Base-by-base conservation (phyloP, 2,113 vertebrate genomes). In the Tachysurus vachellii region DNA sequence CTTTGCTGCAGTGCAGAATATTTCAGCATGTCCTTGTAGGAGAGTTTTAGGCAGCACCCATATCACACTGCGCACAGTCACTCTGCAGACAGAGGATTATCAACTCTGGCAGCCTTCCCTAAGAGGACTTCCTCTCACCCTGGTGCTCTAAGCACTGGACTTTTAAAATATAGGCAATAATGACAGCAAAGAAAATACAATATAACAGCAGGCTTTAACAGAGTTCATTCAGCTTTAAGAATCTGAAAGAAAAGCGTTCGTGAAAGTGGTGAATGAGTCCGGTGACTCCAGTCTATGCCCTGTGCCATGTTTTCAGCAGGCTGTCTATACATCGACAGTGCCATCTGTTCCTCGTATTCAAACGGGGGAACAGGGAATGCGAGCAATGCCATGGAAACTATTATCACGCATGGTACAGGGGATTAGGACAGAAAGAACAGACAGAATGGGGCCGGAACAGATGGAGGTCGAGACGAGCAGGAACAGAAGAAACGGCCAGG, bases 291-390 rank as follows among this genome's bases (percentile, higher is more conserved):
- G 17, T 31, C 21, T 59, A 50, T 50, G 47, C 31, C n/a, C 75
- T 23, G 36, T 36, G 70, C 23, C 62, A 70, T 10, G 36, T 36
- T 80, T 50, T 70, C 59, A 47, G 86, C 76, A 76, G 79, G 66
- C 47, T 56, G 21, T 59, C 89, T 75, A 89, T 88, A 82, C 86
- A 82, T 82, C 42, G 14, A 76, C 76, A 14, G 10, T 80, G 86
- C 88, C 88, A 89, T 89, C 89, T 90, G 89, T 83, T 88, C 87
- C 79, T 90, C 83, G 68, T 88, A 85, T 61, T 83, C 59, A 73
- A 56, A 87, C 62, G 17, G 44, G 84, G 85, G 75, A 82, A 56
- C 59, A 11, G 59, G 54, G 62, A 88, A 79, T 36, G 64, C 70
- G 73, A 77, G 61, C 61, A 82, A 83, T 62, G 79, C 61, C 80